Base-by-base conservation (phyloP, 2,797 vertebrate species). In the Anabacerthia variegaticeps region DNA sequence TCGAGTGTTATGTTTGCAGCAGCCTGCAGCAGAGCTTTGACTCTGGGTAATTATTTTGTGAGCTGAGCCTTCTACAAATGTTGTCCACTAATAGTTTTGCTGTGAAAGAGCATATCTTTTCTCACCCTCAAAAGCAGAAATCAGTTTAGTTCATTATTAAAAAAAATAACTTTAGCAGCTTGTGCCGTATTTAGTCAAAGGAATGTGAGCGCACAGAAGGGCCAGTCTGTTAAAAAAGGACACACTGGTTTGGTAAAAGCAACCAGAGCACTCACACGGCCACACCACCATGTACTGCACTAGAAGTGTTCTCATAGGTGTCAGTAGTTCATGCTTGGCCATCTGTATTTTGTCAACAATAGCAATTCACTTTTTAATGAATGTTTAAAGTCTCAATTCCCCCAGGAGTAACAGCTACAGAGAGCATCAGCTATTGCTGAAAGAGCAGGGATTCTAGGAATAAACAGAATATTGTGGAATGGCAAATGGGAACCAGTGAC, bases 311-410 rank as follows among this genome's bases (percentile, higher is more conserved):
- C 62, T 96, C 78, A 72, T 74, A 82, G 92, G 85, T 95, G 95
- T 91, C 88, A 91, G 75, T 77, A 93, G 95, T 87, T 95, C 94
- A 91, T 88, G 67, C 79, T 39, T 79, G 78, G 92, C 93, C 92
- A 96, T 97, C 94, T 97, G 96, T 88, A 96, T 96, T 97, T 95
- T 96, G 96, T 97, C 95, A 96, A 96, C 95, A 96, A 95, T 96
- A 89, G 88, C 92, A 96, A 97, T 95, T 95, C 94, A 84, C 94
- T 96, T 97, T 96, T 97, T 95, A 97, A 97, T 95, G 95, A 95
- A 96, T 94, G 92, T 96, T 96, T 96, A 97, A 96, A 96, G 63
- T 93, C 95, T 96, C 88, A 75, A 10, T 80, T 89, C 96, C 94
- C 94, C 51, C 3, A 36, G 90, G 92, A 96, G 34, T 92, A 94